These are phyloP conservation scores for Oryctolagus cuniculus DNA, from an alignment of 2,113 vertebrate species.

Conservation along the genomic window DNA sequence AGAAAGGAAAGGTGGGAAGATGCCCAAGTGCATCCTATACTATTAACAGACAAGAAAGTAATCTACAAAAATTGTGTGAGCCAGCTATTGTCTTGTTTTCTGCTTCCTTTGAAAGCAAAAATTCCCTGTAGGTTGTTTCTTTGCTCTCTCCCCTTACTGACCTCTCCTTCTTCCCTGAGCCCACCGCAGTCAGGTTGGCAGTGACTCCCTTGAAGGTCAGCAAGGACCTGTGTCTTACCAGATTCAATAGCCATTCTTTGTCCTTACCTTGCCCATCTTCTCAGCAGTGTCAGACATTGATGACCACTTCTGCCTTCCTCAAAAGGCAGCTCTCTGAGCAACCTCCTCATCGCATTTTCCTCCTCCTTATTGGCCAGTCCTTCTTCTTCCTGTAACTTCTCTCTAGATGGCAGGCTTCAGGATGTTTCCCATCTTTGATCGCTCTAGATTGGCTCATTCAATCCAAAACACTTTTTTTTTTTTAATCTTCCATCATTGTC, in stretches of 20 bases:
- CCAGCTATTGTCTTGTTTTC: not conserved
- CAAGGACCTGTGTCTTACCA: not conserved
- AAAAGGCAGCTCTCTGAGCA: not conserved
- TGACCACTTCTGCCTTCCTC: not conserved
- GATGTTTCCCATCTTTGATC: not conserved
- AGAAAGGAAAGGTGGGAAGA: not conserved
- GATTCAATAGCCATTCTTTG: not conserved
- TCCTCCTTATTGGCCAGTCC: not conserved
- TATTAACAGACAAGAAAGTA: not conserved
- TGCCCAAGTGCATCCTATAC: not conserved
- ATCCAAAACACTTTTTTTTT: too few species aligned
- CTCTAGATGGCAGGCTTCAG: not conserved
- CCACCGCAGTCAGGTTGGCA: not conserved
- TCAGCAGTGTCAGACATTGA: not conserved
- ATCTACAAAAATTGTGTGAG: constrained; percentile 23
- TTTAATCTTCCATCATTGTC: not conserved
- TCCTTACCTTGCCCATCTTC: not conserved
- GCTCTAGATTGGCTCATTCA: not conserved
- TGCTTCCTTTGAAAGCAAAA: constrained; percentile 4
- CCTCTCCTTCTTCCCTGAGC: not conserved
- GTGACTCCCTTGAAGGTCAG: not conserved
- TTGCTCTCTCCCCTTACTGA: not conserved
- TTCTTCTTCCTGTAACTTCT: not conserved
- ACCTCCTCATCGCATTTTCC: not conserved
- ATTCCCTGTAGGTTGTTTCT: not conserved